phyloP scores from a whole-genome alignment of 2,888 invertebrate species.

The Thymelicus lineola region DNA sequence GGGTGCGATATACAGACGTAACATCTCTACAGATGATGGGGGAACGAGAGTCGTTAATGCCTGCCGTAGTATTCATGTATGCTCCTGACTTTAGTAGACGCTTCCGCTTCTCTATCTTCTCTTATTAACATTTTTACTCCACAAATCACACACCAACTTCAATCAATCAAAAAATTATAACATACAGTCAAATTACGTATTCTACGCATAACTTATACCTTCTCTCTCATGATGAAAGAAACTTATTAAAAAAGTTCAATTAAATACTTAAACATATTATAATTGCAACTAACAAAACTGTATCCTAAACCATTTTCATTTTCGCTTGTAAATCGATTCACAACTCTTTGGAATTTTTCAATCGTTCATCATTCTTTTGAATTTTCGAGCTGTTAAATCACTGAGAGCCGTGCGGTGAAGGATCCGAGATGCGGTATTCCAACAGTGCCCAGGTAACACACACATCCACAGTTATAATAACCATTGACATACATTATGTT shows the following conservation, averaged over 20 bases:
- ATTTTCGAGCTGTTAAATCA: slow-evolving; percentile 41
- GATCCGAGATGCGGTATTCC: slow-evolving; percentile 77
- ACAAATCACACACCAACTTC: neutral
- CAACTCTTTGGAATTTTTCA: slow-evolving; percentile 17
- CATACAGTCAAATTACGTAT: neutral
- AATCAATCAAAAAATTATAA: neutral
- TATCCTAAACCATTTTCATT: slow-evolving; percentile 17
- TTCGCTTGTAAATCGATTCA: slow-evolving; percentile 23
- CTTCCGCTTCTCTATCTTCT: slow-evolving; percentile 23
- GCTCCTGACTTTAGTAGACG: slow-evolving; percentile 16
- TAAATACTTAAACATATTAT: neutral
- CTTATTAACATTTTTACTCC: slow-evolving; percentile 4
- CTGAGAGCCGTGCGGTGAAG: slow-evolving; percentile 64
- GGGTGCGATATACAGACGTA: too few relatives aligned
- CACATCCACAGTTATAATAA: slow-evolving; percentile 46
- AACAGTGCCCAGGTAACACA: slow-evolving; percentile 73
- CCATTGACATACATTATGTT: slow-evolving; percentile 38
- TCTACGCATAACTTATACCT: neutral
- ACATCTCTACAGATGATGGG: neutral
- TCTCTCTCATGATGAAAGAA: neutral
- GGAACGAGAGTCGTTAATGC: neutral
- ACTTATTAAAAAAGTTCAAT: neutral
- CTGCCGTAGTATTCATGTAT: slow-evolving; percentile 6
- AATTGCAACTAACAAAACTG: slow-evolving; percentile 12
- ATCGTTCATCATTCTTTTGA: slow-evolving; percentile 31